phyloP scores from a whole-genome alignment of 2,888 invertebrate species.

The Rugalucina vietnamica region DNA sequence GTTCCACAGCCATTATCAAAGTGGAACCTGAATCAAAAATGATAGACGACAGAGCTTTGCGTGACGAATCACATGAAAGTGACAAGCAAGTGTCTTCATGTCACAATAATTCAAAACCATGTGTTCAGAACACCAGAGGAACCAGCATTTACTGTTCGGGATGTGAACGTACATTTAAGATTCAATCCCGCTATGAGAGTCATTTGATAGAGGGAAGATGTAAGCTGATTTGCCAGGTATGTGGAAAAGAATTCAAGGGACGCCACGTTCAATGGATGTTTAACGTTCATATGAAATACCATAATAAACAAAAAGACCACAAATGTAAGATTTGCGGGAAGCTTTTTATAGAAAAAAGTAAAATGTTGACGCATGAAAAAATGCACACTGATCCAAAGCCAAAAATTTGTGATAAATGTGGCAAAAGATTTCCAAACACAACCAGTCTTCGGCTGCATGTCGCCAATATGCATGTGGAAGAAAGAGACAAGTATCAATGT shows the following conservation, averaged over 20 bases:
- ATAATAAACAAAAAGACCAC: neutral
- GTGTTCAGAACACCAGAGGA: no score
- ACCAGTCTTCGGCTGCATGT: neutral
- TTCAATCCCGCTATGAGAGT: neutral
- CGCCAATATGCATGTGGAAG: neutral
- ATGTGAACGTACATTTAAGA: neutral
- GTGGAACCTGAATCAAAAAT: no score
- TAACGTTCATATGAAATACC: neutral
- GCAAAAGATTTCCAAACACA: neutral
- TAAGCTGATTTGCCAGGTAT: neutral
- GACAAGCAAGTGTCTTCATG: no score
- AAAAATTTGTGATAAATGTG: neutral
- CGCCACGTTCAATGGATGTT: neutral
- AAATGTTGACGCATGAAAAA: neutral
- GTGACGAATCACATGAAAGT: no score
- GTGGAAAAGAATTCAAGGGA: neutral
- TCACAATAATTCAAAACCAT: no score
- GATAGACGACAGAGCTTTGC: no score
- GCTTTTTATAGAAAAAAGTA: neutral
- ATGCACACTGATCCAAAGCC: neutral
- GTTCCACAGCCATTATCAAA: no score
- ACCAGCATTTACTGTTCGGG: neutral
- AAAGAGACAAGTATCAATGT: neutral
- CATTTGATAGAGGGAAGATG: neutral
- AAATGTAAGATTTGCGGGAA: neutral